These are phyloP conservation scores for Thomomys bottae DNA, from an alignment of 2,113 vertebrate genomes.

Conservation along the genomic window DNA sequence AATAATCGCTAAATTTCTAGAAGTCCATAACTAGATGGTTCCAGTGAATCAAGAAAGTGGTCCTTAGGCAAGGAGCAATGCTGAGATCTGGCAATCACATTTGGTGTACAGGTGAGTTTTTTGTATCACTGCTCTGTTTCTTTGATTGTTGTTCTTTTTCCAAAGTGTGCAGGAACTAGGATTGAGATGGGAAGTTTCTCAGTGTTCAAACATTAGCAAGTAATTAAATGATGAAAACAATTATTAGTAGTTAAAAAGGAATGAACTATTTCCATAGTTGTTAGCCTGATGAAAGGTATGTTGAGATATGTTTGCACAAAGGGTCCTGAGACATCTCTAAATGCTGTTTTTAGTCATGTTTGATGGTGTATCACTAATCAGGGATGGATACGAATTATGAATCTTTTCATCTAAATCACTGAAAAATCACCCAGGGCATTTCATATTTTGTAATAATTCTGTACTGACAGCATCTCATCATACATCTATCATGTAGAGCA, in stretches of 20 bases:
- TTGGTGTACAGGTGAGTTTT: background rate
- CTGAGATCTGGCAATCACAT: background rate
- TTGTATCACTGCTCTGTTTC: too few relatives aligned
- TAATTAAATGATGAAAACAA: background rate
- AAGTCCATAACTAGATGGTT: background rate
- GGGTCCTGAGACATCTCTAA: background rate
- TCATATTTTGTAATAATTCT: background rate
- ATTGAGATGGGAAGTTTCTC: background rate
- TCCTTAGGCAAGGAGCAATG: rapidly evolving
- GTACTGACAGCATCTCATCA: background rate
- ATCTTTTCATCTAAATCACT: background rate
- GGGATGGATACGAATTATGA: background rate
- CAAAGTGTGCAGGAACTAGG: background rate
- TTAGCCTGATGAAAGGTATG: background rate
- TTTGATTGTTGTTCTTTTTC: background rate
- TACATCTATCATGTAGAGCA: background rate
- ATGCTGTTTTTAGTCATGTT: background rate
- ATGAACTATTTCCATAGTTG: background rate
- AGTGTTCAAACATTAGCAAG: background rate
- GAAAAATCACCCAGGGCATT: background rate
- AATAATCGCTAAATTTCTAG: background rate
- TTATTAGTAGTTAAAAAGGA: background rate
- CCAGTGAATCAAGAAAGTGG: too few relatives aligned
- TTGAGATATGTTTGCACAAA: background rate
- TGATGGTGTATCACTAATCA: background rate